Evolutionary conservation across 2,888 invertebrate genomes (phyloP).

Genomic region (Lampropteryx suffumata): DNA sequence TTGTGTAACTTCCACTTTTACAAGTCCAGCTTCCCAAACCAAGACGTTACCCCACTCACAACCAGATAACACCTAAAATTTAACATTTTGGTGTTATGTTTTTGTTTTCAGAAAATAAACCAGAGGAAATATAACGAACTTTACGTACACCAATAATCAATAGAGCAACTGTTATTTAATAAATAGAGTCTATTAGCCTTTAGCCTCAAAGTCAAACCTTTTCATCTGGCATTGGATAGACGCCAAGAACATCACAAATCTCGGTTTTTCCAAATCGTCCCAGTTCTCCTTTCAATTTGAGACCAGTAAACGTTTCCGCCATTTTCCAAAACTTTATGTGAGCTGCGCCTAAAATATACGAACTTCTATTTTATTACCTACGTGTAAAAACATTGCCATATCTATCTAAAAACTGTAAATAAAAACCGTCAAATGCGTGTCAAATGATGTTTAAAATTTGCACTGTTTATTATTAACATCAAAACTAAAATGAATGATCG

Average conservation of each 20-base stretch:
- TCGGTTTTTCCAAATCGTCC: conserved; percentile 96
- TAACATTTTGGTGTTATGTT: too few relatives aligned
- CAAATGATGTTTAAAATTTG: too few relatives aligned
- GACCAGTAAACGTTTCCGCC: conserved; percentile 94
- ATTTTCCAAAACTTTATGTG: conserved; percentile 97
- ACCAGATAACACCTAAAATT: conserved; percentile 88
- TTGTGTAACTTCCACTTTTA: conserved; percentile 91
- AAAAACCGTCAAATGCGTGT: too few relatives aligned
- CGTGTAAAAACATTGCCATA: neutral
- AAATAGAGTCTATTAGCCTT: too few relatives aligned
- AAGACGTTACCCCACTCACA: conserved; percentile 96
- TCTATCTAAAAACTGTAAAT: neutral
- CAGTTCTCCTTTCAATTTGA: conserved; percentile 93
- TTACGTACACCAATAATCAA: too few relatives aligned
- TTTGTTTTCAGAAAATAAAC: too few relatives aligned
- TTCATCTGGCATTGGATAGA: conserved; percentile 93
- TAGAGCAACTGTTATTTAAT: too few relatives aligned
- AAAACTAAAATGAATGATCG: too few relatives aligned
- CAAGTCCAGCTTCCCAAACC: conserved; percentile 95
- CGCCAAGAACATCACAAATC: conserved; percentile 93
- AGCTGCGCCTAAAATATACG: conserved; percentile 79
- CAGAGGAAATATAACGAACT: too few relatives aligned
- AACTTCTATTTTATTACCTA: neutral
- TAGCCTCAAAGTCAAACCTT: too few relatives aligned
- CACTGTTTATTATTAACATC: too few relatives aligned